phyloP scores from a whole-genome alignment of 2,888 invertebrate genomes.

The Anoncus sp. region DNA sequence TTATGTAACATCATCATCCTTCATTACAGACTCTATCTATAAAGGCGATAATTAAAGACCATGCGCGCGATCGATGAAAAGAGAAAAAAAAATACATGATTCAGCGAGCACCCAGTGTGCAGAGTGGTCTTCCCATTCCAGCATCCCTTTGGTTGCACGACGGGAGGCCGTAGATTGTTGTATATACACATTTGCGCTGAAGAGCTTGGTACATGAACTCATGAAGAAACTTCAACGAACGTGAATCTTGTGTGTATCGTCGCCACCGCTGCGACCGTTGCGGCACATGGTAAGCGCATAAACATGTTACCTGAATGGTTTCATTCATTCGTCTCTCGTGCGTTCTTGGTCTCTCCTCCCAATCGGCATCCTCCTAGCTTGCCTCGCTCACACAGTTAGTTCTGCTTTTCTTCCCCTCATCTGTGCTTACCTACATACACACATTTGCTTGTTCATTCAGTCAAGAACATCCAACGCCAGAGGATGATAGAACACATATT shows the following conservation, averaged over 20 bases:
- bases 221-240: conserved; percentile 44
- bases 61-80: conserved; percentile 31
- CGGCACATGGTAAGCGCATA: conserved; percentile 70
- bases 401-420: conserved; percentile 12
- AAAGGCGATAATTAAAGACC: conserved; percentile 56
- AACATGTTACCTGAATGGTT: conserved; percentile 74
- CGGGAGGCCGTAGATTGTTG: conserved; percentile 48
- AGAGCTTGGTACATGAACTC: conserved; percentile 35
- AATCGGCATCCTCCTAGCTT: conserved; percentile 44
- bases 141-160: conserved; percentile 50
- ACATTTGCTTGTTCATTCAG: conserved; percentile 34
- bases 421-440: conserved; percentile 23
- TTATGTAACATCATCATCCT: conserved; percentile 28
- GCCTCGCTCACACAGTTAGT: conserved; percentile 20
- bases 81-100: conserved; percentile 14
- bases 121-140: conserved; percentile 41
- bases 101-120: conserved; percentile 40
- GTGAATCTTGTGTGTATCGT: conserved; percentile 44
- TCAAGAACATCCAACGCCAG: not conserved
- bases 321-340: conserved; percentile 72
- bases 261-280: conserved; percentile 51
- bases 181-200: conserved; percentile 47
- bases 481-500: conserved; percentile 14
- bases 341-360: conserved; percentile 45
- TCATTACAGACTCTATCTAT: conserved; percentile 41